Evolutionary conservation across 2,888 invertebrate species (phyloP).

Genomic region (Lasioglossum marginatum): DNA sequence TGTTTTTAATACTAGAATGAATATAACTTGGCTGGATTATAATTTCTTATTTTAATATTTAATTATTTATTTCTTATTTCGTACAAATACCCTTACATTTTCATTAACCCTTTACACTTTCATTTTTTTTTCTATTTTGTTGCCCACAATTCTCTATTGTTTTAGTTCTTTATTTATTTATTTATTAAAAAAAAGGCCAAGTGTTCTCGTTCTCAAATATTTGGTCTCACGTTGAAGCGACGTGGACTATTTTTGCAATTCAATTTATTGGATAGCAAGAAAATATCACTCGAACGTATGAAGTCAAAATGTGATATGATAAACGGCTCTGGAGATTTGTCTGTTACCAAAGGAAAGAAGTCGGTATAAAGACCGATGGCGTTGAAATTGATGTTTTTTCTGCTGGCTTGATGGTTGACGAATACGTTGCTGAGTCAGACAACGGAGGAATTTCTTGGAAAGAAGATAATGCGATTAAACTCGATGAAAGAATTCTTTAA

Average conservation of each 20-base stretch:
- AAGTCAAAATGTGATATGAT: background rate
- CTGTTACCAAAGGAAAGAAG: background rate
- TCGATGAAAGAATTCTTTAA: conserved; percentile 6
- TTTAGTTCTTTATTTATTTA: background rate
- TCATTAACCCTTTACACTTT: background rate
- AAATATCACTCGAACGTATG: too few species aligned
- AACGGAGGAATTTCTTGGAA: background rate
- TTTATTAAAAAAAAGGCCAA: too few species aligned
- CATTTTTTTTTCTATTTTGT: background rate
- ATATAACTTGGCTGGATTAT: background rate
- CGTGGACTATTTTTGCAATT: too few species aligned
- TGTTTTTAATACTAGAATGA: background rate
- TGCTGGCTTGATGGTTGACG: background rate
- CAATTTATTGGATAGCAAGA: too few species aligned
- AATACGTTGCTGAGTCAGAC: background rate
- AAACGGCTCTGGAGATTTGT: background rate
- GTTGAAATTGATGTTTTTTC: background rate
- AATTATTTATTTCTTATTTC: too few species aligned
- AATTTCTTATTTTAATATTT: background rate
- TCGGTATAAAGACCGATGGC: background rate
- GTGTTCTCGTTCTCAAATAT: too few species aligned
- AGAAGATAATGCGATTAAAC: conserved; percentile 2
- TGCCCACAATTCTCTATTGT: background rate
- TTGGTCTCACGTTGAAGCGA: too few species aligned
- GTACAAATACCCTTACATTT: background rate